Evolutionary conservation across 2,797 vertebrate species (phyloP).

Genomic region (Cossypha heuglini): DNA sequence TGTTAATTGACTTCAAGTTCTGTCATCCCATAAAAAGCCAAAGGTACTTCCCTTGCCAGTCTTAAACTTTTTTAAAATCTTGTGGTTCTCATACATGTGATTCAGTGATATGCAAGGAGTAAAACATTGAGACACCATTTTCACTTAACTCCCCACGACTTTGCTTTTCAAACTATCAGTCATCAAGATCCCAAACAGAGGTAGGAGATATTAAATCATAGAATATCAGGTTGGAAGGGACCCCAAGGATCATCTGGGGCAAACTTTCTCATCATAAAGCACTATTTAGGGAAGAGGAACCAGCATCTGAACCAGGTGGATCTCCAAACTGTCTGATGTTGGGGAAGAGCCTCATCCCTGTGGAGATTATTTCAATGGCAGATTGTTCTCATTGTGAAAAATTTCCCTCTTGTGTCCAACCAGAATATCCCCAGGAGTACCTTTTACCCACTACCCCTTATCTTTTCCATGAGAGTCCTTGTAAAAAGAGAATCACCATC

Average conservation of each 20-base stretch:
- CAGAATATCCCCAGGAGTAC: neutral
- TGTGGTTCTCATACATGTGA: neutral
- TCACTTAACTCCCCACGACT: neutral
- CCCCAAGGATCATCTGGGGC: neutral
- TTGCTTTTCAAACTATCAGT: neutral
- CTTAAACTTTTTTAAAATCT: neutral
- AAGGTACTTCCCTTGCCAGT: neutral
- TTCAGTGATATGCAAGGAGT: neutral
- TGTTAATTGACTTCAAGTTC: neutral
- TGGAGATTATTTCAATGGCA: neutral
- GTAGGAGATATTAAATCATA: neutral
- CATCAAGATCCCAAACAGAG: neutral
- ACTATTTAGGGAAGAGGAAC: neutral
- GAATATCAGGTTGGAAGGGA: neutral
- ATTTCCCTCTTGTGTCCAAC: neutral
- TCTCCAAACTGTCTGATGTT: neutral
- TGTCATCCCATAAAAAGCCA: neutral
- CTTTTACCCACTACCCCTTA: neutral
- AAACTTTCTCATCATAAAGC: neutral
- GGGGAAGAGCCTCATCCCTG: rapidly evolving
- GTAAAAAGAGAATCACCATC: neutral
- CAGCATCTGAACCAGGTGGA: neutral
- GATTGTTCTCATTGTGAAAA: neutral
- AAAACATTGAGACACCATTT: neutral
- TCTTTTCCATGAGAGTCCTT: neutral